Evolutionary conservation across 1,140 invertebrate genomes (phyloP), one percentile per base, ranked within the genome.

Genomic region (Brachionus rubens): DNA sequence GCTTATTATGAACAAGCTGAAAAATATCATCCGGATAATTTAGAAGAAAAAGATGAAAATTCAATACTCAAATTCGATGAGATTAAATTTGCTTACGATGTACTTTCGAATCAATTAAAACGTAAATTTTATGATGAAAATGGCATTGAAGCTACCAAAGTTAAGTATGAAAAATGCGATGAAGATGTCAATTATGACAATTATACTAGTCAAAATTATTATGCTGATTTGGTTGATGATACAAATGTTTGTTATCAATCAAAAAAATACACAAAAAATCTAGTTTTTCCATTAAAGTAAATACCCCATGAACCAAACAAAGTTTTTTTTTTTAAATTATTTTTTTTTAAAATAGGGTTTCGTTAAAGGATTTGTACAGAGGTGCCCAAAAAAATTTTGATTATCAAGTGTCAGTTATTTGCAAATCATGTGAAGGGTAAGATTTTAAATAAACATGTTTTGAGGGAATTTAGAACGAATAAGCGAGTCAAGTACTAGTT

Each of bases 121-220:
- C 14, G 54, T 33, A 59, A 59, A 36, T 59, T 33, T 16, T 59
- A 59, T 16, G 30, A 59, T 36, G 54, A 59, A 36, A 33, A 59
- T 59, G 54, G 54, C 14, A 19, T 36, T 14, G 54, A 59, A n/a
- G 54, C 54, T 7, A 36, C 54, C 5, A 59, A 59, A 9, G 54
- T 33, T 33, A 59, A 19, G 16, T 40, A 36, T 3, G 54, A 59
- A 16, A 59, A 59, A 59, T 16, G 9, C n/a, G 54, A 59, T n/a
- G 54, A 59, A n/a, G 54, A 33, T 12, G 33, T 59, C 9, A 59
- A 33, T 28, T 59, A 59, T 59, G 54, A 59, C 21, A 36, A 59
- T 33, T 59, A 36, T 36, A 59, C 54, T 30, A 59, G 54, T 59
- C 54, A 59, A 33, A 59, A 59, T 59, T 59, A 40, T 59, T 59